Percentiles rank a stretch among this genome's conserved stretches.
Conservation (phyloP, 2,888 invertebrate species). For the Metacarcinus magister region DNA sequence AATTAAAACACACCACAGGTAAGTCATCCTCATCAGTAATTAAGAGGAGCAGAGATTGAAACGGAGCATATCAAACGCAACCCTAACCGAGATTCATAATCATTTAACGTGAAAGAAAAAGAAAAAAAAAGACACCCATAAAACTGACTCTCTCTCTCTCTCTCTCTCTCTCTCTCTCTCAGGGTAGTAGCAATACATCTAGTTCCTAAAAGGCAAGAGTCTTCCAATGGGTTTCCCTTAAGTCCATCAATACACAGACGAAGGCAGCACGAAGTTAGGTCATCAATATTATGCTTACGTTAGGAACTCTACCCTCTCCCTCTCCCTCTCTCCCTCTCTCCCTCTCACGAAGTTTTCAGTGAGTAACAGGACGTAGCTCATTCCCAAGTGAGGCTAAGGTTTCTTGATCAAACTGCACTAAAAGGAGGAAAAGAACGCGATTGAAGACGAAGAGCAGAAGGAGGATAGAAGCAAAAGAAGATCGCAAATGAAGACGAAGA, state of each 20-base stretch:
- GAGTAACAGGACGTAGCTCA: not conserved
- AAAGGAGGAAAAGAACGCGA: too few species aligned
- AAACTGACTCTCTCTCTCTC: not conserved
- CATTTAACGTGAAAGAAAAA: not conserved
- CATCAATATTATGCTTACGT: slow-evolving; percentile 20
- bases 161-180: too few species aligned
- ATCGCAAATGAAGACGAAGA: too few species aligned
- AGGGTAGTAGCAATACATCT: too few species aligned
- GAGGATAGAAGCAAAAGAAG: too few species aligned
- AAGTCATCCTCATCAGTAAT: not conserved
- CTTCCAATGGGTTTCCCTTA: not conserved
- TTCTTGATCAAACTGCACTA: too few species aligned
- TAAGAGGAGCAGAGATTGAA: not conserved
- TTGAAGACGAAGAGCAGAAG: too few species aligned
- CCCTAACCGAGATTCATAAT: not conserved
- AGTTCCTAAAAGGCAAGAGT: too few species aligned
- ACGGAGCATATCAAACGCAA: not conserved
- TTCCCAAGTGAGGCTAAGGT: too few species aligned
- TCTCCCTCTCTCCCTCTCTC: slow-evolving; percentile 26
- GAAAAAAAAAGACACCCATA: not conserved
- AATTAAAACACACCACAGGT: not conserved
- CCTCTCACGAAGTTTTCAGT: not conserved
- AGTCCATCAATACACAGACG: too few species aligned
- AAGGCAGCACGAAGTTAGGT: not conserved
- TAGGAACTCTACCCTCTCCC: not conserved